Base-by-base conservation (phyloP, 2,888 invertebrate species). In the Encarsia formosa region DNA sequence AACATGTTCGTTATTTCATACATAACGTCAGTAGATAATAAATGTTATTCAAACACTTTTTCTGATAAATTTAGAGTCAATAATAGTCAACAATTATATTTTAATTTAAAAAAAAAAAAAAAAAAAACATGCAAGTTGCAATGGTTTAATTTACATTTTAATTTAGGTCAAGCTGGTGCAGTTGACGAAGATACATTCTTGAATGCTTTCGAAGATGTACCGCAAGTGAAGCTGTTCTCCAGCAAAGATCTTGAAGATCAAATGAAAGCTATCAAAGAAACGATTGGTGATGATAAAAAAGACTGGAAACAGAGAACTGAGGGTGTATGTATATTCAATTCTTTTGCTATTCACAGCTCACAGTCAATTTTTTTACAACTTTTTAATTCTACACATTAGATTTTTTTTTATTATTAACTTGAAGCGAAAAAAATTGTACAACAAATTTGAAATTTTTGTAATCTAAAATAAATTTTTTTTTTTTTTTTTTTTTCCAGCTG, bases 291-390 rank as follows among this genome's bases (percentile, higher is more conserved):
- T 75, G 78, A 87, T 37, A 85, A 80, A 63, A 86, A 87, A 64
- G 93, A 94, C 69, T 98, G 98, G 97, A 94, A 92, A 76, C 92
- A 91, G 73, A 78, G 97, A 52, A 84, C 89, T n/a, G 95, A 96
- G 52, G 86, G 89, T 59, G 91, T 94, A 72, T 78, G 84, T 75
- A 26, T 16, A 26, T n/a, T 8, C 15, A 31, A n/a, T n/a, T 31
- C 11, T 31, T 31, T n/a, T n/a, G n/a, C n/a, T n/a, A n/a, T n/a
- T n/a, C n/a, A n/a, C n/a, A n/a, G n/a, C n/a, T n/a, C n/a, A n/a
- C n/a, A n/a, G n/a, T n/a, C n/a, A n/a, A n/a, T n/a, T n/a, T n/a
- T n/a, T n/a, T n/a, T n/a, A 8, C 9, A 26, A 11, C 6, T 26
- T 26, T 26, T n/a, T 9, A 34, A 11, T 34, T 5, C n/a, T 13